Percentiles rank a stretch among this genome's conserved stretches.
phyloP scores from a whole-genome alignment of 2,888 invertebrate species.

The Neoaliturus tenellus region DNA sequence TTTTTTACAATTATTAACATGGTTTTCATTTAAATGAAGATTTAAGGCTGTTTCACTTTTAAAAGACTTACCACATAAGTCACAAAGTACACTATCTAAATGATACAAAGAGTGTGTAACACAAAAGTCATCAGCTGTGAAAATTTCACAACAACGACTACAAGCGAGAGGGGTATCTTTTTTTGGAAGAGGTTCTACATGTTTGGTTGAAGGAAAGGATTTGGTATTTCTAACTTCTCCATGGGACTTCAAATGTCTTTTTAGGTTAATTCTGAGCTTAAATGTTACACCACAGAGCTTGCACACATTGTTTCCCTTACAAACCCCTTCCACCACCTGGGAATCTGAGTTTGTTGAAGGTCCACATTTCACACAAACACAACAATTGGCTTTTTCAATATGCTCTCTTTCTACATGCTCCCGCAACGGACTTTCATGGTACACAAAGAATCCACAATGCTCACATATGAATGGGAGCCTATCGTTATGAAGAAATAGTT shows the following conservation, averaged over 20 bases:
- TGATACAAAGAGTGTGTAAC: background rate
- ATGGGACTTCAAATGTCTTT: background rate
- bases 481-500: slow-evolving; percentile 64
- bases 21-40: slow-evolving; percentile 1
- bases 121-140: background rate
- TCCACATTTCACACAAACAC: slow-evolving; percentile 12
- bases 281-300: background rate
- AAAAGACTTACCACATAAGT: slow-evolving; percentile 13
- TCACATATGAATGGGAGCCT: slow-evolving; percentile 53
- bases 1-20: background rate
- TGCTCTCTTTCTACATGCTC: background rate
- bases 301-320: background rate
- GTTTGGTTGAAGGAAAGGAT: background rate
- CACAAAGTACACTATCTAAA: background rate
- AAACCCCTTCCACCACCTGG: too few relatives aligned
- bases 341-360: background rate
- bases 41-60: background rate
- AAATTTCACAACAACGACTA: background rate
- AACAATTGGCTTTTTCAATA: background rate
- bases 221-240: background rate
- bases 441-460: slow-evolving; percentile 28
- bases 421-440: slow-evolving; percentile 1
- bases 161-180: background rate
- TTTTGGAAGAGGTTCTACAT: background rate
- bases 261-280: background rate